A percentile compares a stretch with the other conserved stretches of the same genome.
These are phyloP conservation scores for Trididemnum nubilum DNA, from an alignment of 23 tunicate species.

Conservation along the genomic window DNA sequence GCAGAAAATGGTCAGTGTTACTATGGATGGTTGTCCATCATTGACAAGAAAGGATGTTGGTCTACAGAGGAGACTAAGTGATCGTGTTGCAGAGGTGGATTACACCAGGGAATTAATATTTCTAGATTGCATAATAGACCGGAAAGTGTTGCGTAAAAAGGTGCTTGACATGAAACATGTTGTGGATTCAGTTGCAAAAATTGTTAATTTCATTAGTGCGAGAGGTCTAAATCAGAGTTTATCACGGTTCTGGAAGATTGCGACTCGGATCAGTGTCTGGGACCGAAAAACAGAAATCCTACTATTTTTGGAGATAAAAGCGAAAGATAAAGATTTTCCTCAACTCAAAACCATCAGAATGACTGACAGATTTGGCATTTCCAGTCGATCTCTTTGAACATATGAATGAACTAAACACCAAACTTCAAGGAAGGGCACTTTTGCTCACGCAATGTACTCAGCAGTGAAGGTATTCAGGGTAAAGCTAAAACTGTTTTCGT, in stretches of 20 bases:
- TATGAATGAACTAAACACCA: slow-evolving; percentile 73
- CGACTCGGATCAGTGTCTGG: slow-evolving; percentile 44
- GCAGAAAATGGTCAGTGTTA: slow-evolving; percentile 74
- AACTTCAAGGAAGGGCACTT: slow-evolving; percentile 79
- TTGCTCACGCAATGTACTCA: slow-evolving; percentile 85
- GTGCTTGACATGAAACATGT: slow-evolving; percentile 73
- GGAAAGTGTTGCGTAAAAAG: slow-evolving; percentile 67
- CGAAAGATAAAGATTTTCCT: slow-evolving; percentile 35
- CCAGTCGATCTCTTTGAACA: slow-evolving; percentile 64
- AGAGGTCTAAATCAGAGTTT: slow-evolving; percentile 59
- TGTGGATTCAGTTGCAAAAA: slow-evolving; percentile 63
- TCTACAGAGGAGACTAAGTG: slow-evolving; percentile 64
- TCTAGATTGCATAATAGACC: slow-evolving; percentile 79
- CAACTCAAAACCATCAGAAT: slow-evolving; percentile 53
- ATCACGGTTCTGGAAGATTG: slow-evolving; percentile 65
- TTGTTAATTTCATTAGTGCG: slow-evolving; percentile 71
- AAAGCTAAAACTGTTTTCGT: slow-evolving; percentile 82
- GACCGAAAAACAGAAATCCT: slow-evolving; percentile 2
- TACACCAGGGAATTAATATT: slow-evolving; percentile 60
- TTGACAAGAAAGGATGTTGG: slow-evolving; percentile 81
- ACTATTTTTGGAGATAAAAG: slow-evolving; percentile 33
- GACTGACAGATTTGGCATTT: slow-evolving; percentile 73
- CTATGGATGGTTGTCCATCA: slow-evolving; percentile 85
- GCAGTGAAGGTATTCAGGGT: slow-evolving; percentile 75
- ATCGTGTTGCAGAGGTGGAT: slow-evolving; percentile 74